Evolutionary conservation across 2,797 vertebrate species (phyloP).

Genomic region (Acanthurus leucopareius): DNA sequence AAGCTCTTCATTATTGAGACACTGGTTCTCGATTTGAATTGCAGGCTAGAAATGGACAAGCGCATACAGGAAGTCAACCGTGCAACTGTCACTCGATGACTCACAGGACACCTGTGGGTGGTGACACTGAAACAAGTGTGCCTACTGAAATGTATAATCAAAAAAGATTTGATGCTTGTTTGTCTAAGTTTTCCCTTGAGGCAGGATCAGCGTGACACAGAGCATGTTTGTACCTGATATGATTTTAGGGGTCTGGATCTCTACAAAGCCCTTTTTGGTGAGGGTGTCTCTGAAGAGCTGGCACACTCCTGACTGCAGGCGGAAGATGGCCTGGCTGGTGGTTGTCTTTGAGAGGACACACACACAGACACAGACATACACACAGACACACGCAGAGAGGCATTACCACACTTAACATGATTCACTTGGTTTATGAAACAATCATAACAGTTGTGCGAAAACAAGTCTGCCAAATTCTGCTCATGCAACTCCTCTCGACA

Average conservation of each 20-base stretch:
- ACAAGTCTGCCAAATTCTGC: conserved; percentile 37
- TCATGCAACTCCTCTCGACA: conserved; percentile 15
- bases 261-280: conserved; percentile 95
- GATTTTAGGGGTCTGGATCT: conserved; percentile 99
- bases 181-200: background rate
- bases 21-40: conserved; percentile 33
- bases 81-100: conserved; percentile 52
- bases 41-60: background rate
- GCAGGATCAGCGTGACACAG: background rate
- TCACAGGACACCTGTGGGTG: conserved; percentile 48
- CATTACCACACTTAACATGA: conserved; percentile 38
- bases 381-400: conserved; percentile 28
- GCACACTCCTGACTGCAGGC: conserved; percentile 96
- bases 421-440: conserved; percentile 50
- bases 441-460: conserved; percentile 55
- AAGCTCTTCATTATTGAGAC: conserved; percentile 14
- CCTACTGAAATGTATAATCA: conserved; percentile 8
- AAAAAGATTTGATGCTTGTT: conserved; percentile 4
- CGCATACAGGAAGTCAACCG: conserved; percentile 40
- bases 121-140: conserved; percentile 16
- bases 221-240: conserved; percentile 91
- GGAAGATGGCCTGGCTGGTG: conserved; percentile 97
- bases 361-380: conserved; percentile 30
- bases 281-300: conserved; percentile 98
- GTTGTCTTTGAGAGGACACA: conserved; percentile 88